Conservation (phyloP, 2,797 vertebrate species). For the Chelon auratus region DNA sequence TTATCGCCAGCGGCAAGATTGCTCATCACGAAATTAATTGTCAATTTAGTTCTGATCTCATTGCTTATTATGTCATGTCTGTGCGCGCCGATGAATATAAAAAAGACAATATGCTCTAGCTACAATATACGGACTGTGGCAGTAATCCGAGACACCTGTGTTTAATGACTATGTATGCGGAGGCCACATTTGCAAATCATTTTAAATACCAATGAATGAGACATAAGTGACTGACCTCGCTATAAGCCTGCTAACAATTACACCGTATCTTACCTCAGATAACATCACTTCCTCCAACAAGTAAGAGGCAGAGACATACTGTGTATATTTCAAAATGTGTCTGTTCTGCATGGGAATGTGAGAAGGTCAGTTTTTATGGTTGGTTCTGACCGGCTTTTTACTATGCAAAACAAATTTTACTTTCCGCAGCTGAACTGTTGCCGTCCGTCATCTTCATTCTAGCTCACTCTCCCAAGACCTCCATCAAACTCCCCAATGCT, state of each 20-base stretch:
- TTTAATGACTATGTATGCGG: constrained; percentile 81
- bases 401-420: constrained; percentile 69
- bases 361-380: constrained; percentile 61
- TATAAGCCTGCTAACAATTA: constrained; percentile 63
- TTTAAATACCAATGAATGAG: constrained; percentile 82
- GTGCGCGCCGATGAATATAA: constrained; percentile 61
- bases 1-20: constrained; percentile 16
- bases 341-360: constrained; percentile 35
- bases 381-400: constrained; percentile 59
- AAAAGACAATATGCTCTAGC: constrained; percentile 53
- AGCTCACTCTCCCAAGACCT: constrained; percentile 72
- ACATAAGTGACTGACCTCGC: constrained; percentile 71
- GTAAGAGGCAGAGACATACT: constrained; percentile 25
- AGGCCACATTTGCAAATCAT: constrained; percentile 82
- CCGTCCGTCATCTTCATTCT: constrained; percentile 77
- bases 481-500: constrained; percentile 71
- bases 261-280: constrained; percentile 64
- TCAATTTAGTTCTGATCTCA: constrained; percentile 78
- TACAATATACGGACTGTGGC: constrained; percentile 41
- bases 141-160: constrained; percentile 62
- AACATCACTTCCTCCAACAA: constrained; percentile 61
- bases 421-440: constrained; percentile 33
- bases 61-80: constrained; percentile 82
- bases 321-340: constrained; percentile 34
- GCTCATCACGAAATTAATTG: constrained; percentile 67